phyloP scores from a whole-genome alignment of 2,113 vertebrate genomes.

The Herpailurus yagouaroundi region DNA sequence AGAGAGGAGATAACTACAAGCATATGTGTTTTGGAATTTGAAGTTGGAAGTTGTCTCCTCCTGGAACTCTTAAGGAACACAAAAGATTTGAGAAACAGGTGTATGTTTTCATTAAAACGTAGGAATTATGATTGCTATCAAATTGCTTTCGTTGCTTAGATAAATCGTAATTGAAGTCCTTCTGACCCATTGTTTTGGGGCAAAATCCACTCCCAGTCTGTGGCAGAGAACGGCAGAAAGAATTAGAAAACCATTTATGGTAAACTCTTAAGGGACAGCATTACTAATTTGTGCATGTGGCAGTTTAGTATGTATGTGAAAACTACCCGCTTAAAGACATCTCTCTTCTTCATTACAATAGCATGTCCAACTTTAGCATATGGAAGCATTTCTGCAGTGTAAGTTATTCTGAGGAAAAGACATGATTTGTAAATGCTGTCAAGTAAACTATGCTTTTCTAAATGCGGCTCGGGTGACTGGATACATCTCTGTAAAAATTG shows the following conservation, averaged over 20 bases:
- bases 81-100: background rate
- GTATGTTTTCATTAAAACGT: background rate
- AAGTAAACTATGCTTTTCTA: conserved; percentile 57
- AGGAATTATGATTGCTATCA: conserved; percentile 21
- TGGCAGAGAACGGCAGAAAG: background rate
- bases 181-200: background rate
- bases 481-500: conserved; percentile 1
- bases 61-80: background rate
- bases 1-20: background rate
- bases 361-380: conserved; percentile 63
- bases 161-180: conserved; percentile 38
- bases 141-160: conserved; percentile 46
- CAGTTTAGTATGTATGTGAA: background rate
- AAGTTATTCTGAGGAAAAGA: conserved; percentile 61
- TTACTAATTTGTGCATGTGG: conserved; percentile 43
- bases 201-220: conserved; percentile 11
- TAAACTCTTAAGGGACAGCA: conserved; percentile 49
- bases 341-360: conserved; percentile 26
- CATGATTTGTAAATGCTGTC: conserved; percentile 76
- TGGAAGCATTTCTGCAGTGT: conserved; percentile 63
- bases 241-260: conserved; percentile 45
- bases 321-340: conserved; percentile 17
- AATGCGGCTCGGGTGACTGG: background rate
- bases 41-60: conserved; percentile 7
- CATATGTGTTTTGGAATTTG: background rate